Base-by-base conservation (phyloP, 2,113 vertebrate species). In the Scomber scombrus region DNA sequence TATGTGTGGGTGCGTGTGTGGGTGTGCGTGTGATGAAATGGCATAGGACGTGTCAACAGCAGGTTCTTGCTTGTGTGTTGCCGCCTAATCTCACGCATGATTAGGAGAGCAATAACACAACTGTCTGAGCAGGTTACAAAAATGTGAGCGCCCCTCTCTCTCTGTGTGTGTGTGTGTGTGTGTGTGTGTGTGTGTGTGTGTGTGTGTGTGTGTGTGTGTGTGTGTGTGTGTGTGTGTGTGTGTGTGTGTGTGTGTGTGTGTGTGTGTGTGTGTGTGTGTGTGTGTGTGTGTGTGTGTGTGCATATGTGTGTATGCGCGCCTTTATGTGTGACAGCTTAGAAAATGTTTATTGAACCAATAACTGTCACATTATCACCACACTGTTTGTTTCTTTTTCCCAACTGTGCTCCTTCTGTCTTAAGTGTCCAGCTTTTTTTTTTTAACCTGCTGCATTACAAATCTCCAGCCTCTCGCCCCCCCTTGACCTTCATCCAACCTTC, bases 61-160 rank as follows among this genome's bases (percentile, higher is more conserved):
- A 85, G 88, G 63, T 69, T 81, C 89, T 85, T 75, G 67, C 81
- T 76, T 75, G 73, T 87, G 85, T 86, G 67, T 80, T 89, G 86
- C 84, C 82, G 88, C 81, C 87, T 90, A 86, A 92, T 92, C 90
- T 91, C 92, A 93, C 69, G 82, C 89, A 88, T 91, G 90, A 91
- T 93, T 91, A 93, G 81, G 77, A 79, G 83, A 88, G 88, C 88
- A 93, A 91, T 92, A 89, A 87, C 88, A 89, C 85, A 29, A 88
- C 85, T 93, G 89, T 89, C 86, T 88, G 86, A 86, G 77, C 86
- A 80, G 79, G 86, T 90, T 92, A 84, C 82, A 61, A 80, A 86
- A 82, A 69, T 43, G 62, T 55, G 58, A 55, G 68, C 79, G 29
- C 56, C 34, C 45, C 16, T 19, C 52, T 67, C 16, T 19, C 52